Base-by-base conservation (phyloP, 2,888 invertebrate species). In the Parnassius apollo region DNA sequence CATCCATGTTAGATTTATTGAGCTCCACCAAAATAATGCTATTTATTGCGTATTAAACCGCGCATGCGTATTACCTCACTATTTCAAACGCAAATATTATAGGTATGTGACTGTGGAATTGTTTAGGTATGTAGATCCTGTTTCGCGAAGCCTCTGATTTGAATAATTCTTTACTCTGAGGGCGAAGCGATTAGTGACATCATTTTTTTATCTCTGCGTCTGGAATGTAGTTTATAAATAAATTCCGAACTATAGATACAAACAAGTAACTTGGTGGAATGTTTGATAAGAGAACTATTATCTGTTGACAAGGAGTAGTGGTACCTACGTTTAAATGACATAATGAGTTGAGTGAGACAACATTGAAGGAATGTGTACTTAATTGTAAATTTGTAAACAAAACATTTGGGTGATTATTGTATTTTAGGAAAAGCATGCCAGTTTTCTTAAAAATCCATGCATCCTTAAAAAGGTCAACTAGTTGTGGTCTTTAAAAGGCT, bases 41-140 rank as follows among this genome's bases (percentile, higher is more conserved):
- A 35, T 35, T 35, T 7, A 35, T 25, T 12, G 42, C 9, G 3
- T 52, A 18, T 12, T 35, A 4, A 48, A 48, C 1, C 42, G 54
- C 42, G 56, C 56, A 49, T 7, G 57, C 57, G 48, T 8, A 58
- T 59, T 59, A 54, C 59, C 54, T 59, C 54, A 45, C 54, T 25
- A 35, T 44, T 46, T 18, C 25, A 4, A 22, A 59, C 12, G 10
- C 45, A 52, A 53, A 52, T 51, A 22, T 22, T 42, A 12, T 18
- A 18, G 18, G 1, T 18, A 18, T 18, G 18, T 18, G 18, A 61
- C 11, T 56, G n/a, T 35, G n/a, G 22, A 59, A 55, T 54, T 49
- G 50, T 45, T 35, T 44, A 4, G 18, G 18, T 18, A 1, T n/a
- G 22, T 44, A 51, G 35, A 25, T 22, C 42, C n/a, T 42, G 53